A percentile compares a stretch with the other conserved stretches of the same genome.
These are phyloP conservation scores for Lethrus apterus DNA, from an alignment of 1,140 invertebrate genomes.

Conservation along the genomic window DNA sequence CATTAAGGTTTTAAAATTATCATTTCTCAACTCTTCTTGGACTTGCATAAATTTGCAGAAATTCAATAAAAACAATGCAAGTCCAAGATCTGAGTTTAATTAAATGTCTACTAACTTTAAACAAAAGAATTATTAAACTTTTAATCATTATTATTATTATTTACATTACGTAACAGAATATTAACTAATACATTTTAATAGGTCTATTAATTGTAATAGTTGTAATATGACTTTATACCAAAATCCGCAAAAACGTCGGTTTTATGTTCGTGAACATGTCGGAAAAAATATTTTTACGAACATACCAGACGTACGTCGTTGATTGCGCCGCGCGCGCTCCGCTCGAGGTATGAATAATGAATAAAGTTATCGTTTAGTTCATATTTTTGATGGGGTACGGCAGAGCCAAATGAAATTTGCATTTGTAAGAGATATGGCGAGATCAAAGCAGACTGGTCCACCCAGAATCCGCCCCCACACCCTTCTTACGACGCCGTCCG, in stretches of 20 bases:
- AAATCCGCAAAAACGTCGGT: neutral
- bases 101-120: no score
- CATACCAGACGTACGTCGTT: slow-evolving; percentile 6
- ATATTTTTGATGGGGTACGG: slow-evolving; percentile 43
- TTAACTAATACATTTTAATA: neutral
- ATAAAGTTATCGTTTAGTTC: slow-evolving; percentile 45
- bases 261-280: neutral
- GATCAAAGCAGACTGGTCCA: slow-evolving; percentile 36
- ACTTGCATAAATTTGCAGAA: no score
- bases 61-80: no score
- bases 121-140: no score
- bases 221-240: neutral
- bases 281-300: neutral
- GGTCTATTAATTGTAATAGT: neutral
- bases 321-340: slow-evolving; percentile 11
- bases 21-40: no score
- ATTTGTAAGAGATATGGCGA: slow-evolving; percentile 43
- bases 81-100: no score
- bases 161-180: neutral
- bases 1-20: no score
- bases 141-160: neutral
- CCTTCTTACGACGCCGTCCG: slow-evolving; percentile 9
- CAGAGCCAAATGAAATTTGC: slow-evolving; percentile 43
- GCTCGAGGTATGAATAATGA: slow-evolving; percentile 43
- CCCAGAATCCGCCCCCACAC: slow-evolving; percentile 14